Conservation (phyloP, 2,113 vertebrate genomes). For the Vidua chalybeata region DNA sequence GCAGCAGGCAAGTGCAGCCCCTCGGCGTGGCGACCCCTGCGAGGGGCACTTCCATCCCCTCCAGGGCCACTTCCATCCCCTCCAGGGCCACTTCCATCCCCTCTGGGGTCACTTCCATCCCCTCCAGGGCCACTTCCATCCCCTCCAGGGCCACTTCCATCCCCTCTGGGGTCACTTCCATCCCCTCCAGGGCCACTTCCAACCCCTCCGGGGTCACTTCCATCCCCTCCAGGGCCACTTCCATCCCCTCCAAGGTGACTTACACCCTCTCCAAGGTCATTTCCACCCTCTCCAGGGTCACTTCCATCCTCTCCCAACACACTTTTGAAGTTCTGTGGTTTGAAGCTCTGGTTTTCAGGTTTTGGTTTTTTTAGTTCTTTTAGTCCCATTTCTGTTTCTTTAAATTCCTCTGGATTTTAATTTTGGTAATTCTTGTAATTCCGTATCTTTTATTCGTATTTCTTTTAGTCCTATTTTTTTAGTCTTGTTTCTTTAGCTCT, state of each 20-base stretch:
- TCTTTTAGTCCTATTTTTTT: background rate
- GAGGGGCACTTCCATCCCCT: too few species aligned
- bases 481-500: background rate
- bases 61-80: too few species aligned
- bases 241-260: background rate
- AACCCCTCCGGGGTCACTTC: background rate
- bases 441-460: fast-evolving
- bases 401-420: background rate
- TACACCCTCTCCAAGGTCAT: too few species aligned
- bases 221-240: fast-evolving
- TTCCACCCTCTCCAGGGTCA: background rate
- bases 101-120: too few species aligned
- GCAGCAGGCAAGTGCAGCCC: background rate
- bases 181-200: too few species aligned
- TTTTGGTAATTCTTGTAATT: background rate
- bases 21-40: too few species aligned
- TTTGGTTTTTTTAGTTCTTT: background rate
- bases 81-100: too few species aligned
- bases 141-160: too few species aligned
- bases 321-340: too few species aligned
- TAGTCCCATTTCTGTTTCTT: fast-evolving
- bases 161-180: too few species aligned
- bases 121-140: too few species aligned
- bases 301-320: background rate
- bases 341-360: background rate